Evolutionary conservation across 2,797 vertebrate species (phyloP).

Genomic region (Chelidonichthys spinosus): DNA sequence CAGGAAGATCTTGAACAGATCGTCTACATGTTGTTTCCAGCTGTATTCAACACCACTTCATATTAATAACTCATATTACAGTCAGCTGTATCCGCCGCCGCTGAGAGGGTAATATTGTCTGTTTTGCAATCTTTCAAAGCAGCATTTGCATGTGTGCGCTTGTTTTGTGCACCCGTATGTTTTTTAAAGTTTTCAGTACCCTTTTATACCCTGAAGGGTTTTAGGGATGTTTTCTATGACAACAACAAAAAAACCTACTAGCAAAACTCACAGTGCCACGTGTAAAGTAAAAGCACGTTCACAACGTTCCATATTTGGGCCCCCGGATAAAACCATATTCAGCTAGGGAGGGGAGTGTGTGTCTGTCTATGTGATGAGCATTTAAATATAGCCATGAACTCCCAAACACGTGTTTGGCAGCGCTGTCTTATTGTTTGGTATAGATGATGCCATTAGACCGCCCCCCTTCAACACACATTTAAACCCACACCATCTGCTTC

Average conservation of each 20-base stretch:
- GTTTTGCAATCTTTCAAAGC: not conserved
- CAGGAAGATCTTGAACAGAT: slow-evolving; percentile 21
- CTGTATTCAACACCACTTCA: too few species aligned
- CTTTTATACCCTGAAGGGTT: not conserved
- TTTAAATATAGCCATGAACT: not conserved
- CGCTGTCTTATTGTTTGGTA: not conserved
- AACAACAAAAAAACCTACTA: slow-evolving; percentile 4
- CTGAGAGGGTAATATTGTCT: not conserved
- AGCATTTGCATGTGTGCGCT: not conserved
- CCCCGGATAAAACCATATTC: not conserved
- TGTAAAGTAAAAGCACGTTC: not conserved
- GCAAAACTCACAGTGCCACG: not conserved
- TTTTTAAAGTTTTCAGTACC: not conserved
- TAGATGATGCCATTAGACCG: not conserved
- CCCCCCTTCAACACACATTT: slow-evolving; percentile 4
- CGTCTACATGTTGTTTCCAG: not conserved
- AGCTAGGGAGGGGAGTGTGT: not conserved
- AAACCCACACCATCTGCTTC: slow-evolving; percentile 56
- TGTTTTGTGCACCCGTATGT: not conserved
- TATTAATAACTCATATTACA: not conserved
- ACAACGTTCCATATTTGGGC: not conserved
- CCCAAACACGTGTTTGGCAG: not conserved
- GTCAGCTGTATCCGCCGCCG: not conserved
- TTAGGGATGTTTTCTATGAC: not conserved
- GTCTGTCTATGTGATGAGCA: too few species aligned